Percentiles rank a stretch among this genome's conserved stretches.
Conservation (phyloP, 2,113 vertebrate species). For the Elaphurus davidianus region DNA sequence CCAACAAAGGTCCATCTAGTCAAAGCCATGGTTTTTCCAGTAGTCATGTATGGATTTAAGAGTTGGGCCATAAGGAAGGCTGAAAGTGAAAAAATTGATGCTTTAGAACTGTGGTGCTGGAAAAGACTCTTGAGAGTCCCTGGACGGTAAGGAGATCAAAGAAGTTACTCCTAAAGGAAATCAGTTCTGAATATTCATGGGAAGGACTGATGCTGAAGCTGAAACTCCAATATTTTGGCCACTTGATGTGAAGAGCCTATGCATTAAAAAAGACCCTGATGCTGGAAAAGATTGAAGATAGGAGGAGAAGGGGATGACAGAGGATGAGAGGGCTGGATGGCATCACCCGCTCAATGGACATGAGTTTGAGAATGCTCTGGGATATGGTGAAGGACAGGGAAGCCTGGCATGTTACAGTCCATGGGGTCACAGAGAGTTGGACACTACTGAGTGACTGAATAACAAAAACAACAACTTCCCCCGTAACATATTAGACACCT, state of each 20-base stretch:
- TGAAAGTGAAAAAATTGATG: neutral
- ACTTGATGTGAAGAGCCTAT: fast-evolving
- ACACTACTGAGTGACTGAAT: fast-evolving
- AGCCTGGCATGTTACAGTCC: neutral
- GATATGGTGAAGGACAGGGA: neutral
- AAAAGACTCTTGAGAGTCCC: neutral
- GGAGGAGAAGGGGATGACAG: neutral
- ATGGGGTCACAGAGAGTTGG: neutral
- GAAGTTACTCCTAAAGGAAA: neutral
- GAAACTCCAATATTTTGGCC: neutral
- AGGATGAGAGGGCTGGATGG: neutral
- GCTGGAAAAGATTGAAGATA: neutral
- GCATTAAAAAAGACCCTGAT: neutral
- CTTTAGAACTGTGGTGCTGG: neutral
- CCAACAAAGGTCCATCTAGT: no score
- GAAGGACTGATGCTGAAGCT: neutral
- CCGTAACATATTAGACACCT: neutral
- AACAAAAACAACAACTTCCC: neutral
- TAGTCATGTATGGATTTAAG: no score
- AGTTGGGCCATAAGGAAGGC: neutral
- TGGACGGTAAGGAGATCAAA: neutral
- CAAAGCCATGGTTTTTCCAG: no score
- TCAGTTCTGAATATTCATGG: neutral
- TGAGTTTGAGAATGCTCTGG: neutral
- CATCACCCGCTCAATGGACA: neutral